Conservation (phyloP, 2,888 invertebrate species). For the Hemithea aestivaria region DNA sequence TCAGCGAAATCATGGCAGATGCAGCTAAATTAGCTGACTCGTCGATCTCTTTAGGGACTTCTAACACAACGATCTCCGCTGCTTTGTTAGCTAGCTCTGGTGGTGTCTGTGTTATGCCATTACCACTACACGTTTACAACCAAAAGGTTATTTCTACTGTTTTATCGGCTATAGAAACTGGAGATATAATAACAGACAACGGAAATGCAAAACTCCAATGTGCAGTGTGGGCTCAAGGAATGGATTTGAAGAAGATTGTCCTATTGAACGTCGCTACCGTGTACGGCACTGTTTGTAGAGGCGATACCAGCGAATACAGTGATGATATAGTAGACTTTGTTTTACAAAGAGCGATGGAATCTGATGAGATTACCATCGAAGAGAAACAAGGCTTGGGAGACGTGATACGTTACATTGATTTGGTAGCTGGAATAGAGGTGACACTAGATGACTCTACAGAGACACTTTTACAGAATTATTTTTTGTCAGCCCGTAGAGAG, state of each 20-base stretch:
- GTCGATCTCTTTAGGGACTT: slow-evolving; percentile 43
- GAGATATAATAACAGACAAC: slow-evolving; percentile 42
- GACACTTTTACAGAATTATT: slow-evolving; percentile 52
- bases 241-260: slow-evolving; percentile 57
- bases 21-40: slow-evolving; percentile 53
- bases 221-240: slow-evolving; percentile 66
- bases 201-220: slow-evolving; percentile 43
- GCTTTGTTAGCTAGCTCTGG: slow-evolving; percentile 52
- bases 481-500: slow-evolving; percentile 60
- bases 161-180: slow-evolving; percentile 54
- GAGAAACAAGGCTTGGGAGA: slow-evolving; percentile 48
- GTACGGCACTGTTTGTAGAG: slow-evolving; percentile 59
- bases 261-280: slow-evolving; percentile 56
- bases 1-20: slow-evolving; percentile 52
- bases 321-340: slow-evolving; percentile 58
- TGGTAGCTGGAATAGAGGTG: slow-evolving; percentile 54
- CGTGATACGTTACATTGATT: slow-evolving; percentile 48
- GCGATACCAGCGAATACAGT: slow-evolving; percentile 52
- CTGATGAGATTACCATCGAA: slow-evolving; percentile 34
- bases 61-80: slow-evolving; percentile 41
- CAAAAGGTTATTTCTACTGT: slow-evolving; percentile 51
- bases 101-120: slow-evolving; percentile 56
- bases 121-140: slow-evolving; percentile 58
- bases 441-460: slow-evolving; percentile 45
- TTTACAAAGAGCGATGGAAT: slow-evolving; percentile 46